Conservation (phyloP, 2,888 invertebrate species). For the Halocaridina rubra region DNA sequence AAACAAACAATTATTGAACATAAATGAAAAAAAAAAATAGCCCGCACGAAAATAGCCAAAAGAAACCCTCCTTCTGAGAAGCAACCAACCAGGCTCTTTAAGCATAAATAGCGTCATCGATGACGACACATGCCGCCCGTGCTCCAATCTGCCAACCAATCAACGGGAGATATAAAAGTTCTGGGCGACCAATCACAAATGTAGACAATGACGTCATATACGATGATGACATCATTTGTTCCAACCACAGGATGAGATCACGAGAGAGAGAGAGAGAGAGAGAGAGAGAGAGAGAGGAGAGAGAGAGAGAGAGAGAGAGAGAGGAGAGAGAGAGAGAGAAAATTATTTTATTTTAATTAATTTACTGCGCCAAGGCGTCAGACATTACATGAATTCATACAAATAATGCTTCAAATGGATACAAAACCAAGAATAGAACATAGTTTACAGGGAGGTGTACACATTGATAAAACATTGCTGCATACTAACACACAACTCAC, state of each 20-base stretch:
- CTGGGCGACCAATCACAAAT: no score
- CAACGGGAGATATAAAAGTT: background rate
- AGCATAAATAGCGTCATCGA: background rate
- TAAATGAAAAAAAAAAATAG: background rate
- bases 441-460: no score
- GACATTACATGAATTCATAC: no score
- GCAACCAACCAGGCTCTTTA: background rate
- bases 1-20: background rate
- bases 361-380: no score
- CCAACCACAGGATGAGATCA: background rate
- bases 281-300: background rate
- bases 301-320: no score
- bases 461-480: no score
- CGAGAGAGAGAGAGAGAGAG: background rate
- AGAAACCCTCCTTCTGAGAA: background rate
- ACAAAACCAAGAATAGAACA: no score
- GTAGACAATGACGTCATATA: background rate
- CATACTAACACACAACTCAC: no score
- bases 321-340: no score
- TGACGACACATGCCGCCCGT: background rate
- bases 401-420: no score
- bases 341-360: no score
- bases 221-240: background rate
- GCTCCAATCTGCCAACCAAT: background rate
- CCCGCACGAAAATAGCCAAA: background rate